Conservation (phyloP, 2,888 invertebrate genomes). For the Lysandra coridon region DNA sequence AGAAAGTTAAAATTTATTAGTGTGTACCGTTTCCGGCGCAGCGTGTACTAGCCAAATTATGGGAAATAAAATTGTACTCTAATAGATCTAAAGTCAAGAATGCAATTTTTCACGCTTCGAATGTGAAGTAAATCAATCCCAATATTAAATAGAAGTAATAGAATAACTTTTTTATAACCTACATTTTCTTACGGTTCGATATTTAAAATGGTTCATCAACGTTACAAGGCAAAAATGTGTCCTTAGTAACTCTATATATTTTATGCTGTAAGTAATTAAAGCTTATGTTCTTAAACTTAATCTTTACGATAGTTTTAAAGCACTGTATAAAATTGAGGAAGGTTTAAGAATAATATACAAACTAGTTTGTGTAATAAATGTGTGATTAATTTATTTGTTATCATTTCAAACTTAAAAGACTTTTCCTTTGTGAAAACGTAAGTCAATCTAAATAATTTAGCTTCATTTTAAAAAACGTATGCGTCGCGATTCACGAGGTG, state of each 20-base stretch:
- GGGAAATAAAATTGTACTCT: constrained; percentile 1
- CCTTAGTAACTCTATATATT: constrained; percentile 3
- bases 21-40: constrained; percentile 21
- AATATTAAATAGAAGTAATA: too few relatives aligned
- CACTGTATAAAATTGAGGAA: neutral
- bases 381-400: neutral
- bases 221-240: neutral
- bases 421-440: too few relatives aligned
- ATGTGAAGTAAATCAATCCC: neutral
- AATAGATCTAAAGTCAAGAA: neutral
- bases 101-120: neutral
- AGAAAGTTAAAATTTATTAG: constrained; percentile 53
- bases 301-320: neutral
- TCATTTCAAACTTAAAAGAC: neutral
- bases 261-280: neutral
- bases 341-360: neutral
- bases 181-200: neutral
- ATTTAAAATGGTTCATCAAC: neutral
- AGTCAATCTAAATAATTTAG: too few relatives aligned
- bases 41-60: constrained; percentile 6
- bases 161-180: neutral
- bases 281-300: neutral
- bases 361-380: neutral
- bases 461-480: constrained; percentile 10
- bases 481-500: neutral